These are phyloP conservation scores for Aviceda subcristata DNA, from an alignment of 2,113 vertebrate species.

Conservation along the genomic window DNA sequence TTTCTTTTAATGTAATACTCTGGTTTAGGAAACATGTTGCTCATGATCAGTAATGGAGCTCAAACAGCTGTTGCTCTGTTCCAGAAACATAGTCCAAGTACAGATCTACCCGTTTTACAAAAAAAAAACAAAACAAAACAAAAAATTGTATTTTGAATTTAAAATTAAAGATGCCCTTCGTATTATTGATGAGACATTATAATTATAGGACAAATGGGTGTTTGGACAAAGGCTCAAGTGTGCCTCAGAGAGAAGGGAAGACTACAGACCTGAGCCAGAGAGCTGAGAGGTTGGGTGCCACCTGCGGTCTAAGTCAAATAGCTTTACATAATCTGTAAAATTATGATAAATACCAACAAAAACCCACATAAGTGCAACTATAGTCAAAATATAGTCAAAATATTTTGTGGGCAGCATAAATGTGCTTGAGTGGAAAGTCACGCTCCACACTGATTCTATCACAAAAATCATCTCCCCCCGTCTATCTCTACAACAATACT, in stretches of 20 bases:
- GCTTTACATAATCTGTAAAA: neutral
- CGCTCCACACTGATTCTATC: neutral
- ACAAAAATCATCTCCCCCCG: neutral
- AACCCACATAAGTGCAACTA: neutral
- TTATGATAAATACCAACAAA: neutral
- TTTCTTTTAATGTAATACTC: neutral
- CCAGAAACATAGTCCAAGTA: neutral
- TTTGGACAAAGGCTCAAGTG: rapidly evolving
- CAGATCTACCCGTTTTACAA: neutral
- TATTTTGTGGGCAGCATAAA: neutral
- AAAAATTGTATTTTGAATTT: too few relatives aligned
- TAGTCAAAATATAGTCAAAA: neutral
- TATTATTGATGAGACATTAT: neutral
- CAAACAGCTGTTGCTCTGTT: neutral
- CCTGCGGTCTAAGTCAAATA: neutral
- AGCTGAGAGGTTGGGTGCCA: neutral
- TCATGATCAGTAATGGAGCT: neutral
- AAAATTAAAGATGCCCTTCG: neutral
- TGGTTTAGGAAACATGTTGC: neutral
- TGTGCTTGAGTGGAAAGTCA: neutral
- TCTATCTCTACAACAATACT: neutral
- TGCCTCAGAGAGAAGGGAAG: neutral
- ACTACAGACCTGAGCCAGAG: neutral
- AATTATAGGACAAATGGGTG: neutral
- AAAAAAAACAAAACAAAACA: neutral